Evolutionary conservation across 2,113 vertebrate genomes (phyloP), one percentile per base, ranked within the genome.

Genomic region (Stomatorhinus ivindoensis): DNA sequence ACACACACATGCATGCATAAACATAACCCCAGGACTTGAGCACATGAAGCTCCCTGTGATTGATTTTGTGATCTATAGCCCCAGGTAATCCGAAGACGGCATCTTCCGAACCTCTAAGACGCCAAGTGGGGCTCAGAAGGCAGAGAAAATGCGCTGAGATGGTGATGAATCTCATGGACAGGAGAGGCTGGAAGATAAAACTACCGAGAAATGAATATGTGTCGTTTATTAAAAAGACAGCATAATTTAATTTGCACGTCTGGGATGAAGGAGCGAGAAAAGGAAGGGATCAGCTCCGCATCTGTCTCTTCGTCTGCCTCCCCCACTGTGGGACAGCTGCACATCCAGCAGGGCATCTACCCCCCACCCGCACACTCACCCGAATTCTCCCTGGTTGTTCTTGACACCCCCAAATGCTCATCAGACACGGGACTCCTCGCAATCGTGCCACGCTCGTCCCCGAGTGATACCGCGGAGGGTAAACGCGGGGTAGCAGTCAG

Each of bases 291-390:
- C 35, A 44, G 80, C 31, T 4, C 50, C 21, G 39, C 10, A 27
- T 73, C 55, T 73, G 82, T 61, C 44, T 53, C 31, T 88, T 80
- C 82, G 46, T 88, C 61, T 53, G 15, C 86, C 86, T 35, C 31
- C 88, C 88, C 84, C 21, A 53, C 69, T 51, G 88, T 82, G 88
- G 69, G 69, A 73, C 88, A 88, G n/a, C 88, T 88, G 69, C 88
- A 88, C 31, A 4, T 31, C 24, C 61, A 88, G 58, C 65, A 48
- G 46, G 87, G 27, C 15, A 31, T 27, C 61, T 5, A 19, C 31
- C 46, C 31, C 46, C 35, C 48, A 17, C 76, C 88, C 44, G 31
- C 69, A 42, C 69, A 13, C 46, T 65, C 87, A 46, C 61, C 87
- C 27, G 7, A n/a, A 84, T 80, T 80, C 73, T 80, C 73, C 87